Evolutionary conservation across 2,797 vertebrate genomes (phyloP).

Genomic region (Coluber constrictor): DNA sequence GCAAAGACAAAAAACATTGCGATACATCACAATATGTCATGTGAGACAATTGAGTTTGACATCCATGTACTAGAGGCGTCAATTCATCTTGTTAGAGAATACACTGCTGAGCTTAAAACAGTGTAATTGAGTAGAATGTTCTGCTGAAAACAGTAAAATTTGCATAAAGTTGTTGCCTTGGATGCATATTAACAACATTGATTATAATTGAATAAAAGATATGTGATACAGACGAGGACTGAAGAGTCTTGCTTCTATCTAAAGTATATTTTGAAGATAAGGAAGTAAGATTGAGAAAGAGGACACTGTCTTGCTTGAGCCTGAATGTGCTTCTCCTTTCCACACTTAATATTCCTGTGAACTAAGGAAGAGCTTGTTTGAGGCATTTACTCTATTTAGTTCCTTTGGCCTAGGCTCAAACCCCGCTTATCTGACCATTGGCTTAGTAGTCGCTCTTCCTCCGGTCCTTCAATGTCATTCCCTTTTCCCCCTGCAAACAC

Average conservation of each 20-base stretch:
- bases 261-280: neutral
- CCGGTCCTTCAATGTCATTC: neutral
- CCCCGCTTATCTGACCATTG: too few species aligned
- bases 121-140: neutral
- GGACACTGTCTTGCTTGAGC: neutral
- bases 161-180: neutral
- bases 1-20: too few species aligned
- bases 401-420: neutral
- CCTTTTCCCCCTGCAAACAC: neutral
- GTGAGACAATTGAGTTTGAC: too few species aligned
- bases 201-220: neutral
- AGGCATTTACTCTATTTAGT: neutral
- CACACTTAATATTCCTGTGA: neutral
- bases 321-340: neutral
- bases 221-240: neutral
- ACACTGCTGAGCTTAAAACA: neutral
- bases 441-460: neutral
- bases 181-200: neutral
- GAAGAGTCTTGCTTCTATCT: neutral
- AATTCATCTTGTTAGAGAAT: neutral
- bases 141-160: neutral
- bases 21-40: too few species aligned
- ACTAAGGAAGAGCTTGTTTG: neutral
- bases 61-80: neutral
- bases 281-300: neutral